Base-by-base conservation (phyloP, 2,113 vertebrate species). In the Danionella cerebrum region DNA sequence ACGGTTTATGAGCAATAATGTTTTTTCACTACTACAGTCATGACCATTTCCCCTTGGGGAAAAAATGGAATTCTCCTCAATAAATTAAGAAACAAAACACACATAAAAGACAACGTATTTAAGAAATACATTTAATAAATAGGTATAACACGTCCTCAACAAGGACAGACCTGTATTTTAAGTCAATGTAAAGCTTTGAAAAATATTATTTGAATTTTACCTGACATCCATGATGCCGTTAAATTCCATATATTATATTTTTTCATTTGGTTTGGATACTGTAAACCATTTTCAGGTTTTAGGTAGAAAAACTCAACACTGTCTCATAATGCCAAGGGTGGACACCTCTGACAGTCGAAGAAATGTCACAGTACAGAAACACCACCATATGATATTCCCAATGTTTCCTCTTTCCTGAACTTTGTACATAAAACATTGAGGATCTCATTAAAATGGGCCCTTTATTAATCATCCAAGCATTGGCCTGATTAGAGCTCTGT, bases 131-230 rank as follows among this genome's bases (percentile, higher is more conserved):
- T 88, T 88, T 87, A 85, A 77, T 86, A 78, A 75, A 83, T 81
- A 78, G 65, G 72, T 77, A 81, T 84, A 69, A 80, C 82, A 78
- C 70, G 81, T 81, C 72, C 79, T 80, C 67, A 75, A 76, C 64
- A 73, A 75, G 79, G 83, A 82, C 76, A 78, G 81, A 74, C 71
- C 72, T 48, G 29, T 60, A 80, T 79, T 78, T 69, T 70, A 53
- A 67, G 52, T 82, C 77, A 78, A 77, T 84, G 82, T 85, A 85
- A 87, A 85, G 81, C 82, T 86, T 84, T 80, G 79, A 80, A 86
- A 86, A 84, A 85, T 84, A 85, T 83, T 85, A 84, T 85, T 83
- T 86, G 76, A 82, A 78, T 82, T 70, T 79, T 85, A 70, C 80
- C 78, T 80, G 78, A 80, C 63, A 66, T 52, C 38, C 64, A 71